These are phyloP conservation scores for Actinostola sp. DNA, from an alignment of 92 coral and sea anemone species.

Conservation along the genomic window DNA sequence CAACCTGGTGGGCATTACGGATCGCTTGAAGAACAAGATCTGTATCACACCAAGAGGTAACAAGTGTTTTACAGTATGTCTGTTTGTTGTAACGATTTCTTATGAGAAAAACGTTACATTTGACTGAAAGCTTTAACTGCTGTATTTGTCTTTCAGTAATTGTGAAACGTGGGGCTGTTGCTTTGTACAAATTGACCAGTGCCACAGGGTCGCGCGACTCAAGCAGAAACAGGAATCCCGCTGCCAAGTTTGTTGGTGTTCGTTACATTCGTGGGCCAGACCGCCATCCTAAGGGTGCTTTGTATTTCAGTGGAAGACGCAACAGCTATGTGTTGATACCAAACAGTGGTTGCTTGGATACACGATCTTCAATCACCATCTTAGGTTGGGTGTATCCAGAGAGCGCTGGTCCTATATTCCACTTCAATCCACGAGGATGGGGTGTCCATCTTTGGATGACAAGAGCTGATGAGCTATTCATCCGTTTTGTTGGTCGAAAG, in stretches of 20 bases:
- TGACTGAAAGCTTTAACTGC: background rate
- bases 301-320: slow-evolving; percentile 58
- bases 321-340: slow-evolving; percentile 77
- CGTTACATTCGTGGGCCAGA: slow-evolving; percentile 62
- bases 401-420: slow-evolving; percentile 68
- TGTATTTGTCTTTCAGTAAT: slow-evolving; percentile 18
- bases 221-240: slow-evolving; percentile 59
- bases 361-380: slow-evolving; percentile 62
- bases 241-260: slow-evolving; percentile 55
- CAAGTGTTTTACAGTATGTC: too few relatives aligned
- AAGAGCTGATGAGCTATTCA: slow-evolving; percentile 42
- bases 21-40: slow-evolving; percentile 37
- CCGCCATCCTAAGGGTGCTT: slow-evolving; percentile 60
- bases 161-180: slow-evolving; percentile 58
- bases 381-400: slow-evolving; percentile 69
- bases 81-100: background rate
- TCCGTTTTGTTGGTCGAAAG: slow-evolving; percentile 64
- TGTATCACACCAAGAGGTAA: slow-evolving; percentile 40
- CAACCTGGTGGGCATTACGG: slow-evolving; percentile 6
- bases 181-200: slow-evolving; percentile 55
- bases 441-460: slow-evolving; percentile 78
- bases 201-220: slow-evolving; percentile 57
- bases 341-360: slow-evolving; percentile 63
- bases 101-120: background rate
- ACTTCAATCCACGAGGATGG: slow-evolving; percentile 57